Evolutionary conservation across 2,113 vertebrate species (phyloP).

Genomic region (Hippocampus zosterae): DNA sequence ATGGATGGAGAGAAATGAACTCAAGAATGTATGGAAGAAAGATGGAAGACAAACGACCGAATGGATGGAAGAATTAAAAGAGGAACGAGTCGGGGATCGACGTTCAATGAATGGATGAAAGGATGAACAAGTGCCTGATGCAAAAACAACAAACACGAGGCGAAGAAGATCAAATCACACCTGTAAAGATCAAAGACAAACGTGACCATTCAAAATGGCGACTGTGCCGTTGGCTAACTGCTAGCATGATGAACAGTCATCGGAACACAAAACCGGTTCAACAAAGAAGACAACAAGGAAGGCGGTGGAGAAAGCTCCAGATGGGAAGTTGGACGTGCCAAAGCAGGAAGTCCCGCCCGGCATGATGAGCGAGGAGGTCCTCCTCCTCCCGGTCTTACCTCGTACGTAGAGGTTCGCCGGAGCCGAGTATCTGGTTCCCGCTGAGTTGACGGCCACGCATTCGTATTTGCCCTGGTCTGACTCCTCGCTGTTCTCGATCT

Average conservation of each 20-base stretch:
- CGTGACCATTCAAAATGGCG: not conserved
- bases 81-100: not conserved
- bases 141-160: constrained; percentile 15
- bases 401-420: constrained; percentile 95
- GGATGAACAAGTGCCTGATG: not conserved
- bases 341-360: not conserved
- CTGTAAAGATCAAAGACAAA: constrained; percentile 28
- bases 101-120: not conserved
- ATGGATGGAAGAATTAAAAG: not conserved
- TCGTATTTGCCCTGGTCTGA: constrained; percentile 99
- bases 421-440: constrained; percentile 92
- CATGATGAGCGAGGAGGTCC: not conserved
- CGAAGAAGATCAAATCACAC: constrained; percentile 14
- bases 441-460: constrained; percentile 93
- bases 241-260: not conserved
- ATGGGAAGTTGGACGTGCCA: not conserved
- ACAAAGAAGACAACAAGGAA: not conserved
- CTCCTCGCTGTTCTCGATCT: constrained; percentile 97
- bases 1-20: not conserved
- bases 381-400: constrained; percentile 78
- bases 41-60: no score
- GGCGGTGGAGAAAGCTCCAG: not conserved
- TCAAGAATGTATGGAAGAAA: no score
- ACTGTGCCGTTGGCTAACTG: not conserved
- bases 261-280: not conserved